These are phyloP conservation scores for Tragelaphus scriptus DNA, from an alignment of 2,113 vertebrate genomes.

Conservation along the genomic window DNA sequence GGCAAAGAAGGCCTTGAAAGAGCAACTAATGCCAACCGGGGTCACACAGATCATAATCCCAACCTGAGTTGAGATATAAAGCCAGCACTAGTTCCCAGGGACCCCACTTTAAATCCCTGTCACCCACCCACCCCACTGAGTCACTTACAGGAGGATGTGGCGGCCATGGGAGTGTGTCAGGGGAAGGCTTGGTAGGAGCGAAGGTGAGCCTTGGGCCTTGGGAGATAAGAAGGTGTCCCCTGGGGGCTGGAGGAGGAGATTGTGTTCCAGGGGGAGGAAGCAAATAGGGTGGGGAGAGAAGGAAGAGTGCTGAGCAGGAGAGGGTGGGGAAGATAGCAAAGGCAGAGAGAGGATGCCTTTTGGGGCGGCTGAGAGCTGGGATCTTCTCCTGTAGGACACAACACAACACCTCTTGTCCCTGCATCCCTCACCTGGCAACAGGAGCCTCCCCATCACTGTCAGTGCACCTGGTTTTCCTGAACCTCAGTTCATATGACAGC, in stretches of 20 bases:
- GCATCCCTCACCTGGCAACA: neutral
- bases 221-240: neutral
- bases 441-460: neutral
- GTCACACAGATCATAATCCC: neutral
- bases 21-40: neutral
- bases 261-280: neutral
- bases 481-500: neutral
- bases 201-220: neutral
- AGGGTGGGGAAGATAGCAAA: neutral
- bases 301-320: neutral
- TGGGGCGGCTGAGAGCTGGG: neutral
- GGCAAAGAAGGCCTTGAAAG: neutral
- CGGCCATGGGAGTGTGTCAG: accelerated
- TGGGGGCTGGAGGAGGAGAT: too few species aligned
- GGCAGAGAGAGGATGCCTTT: neutral
- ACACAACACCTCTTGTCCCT: accelerated
- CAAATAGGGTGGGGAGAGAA: neutral
- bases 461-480: accelerated
- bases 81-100: neutral
- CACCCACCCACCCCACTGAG: neutral
- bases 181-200: too few species aligned
- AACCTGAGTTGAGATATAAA: neutral
- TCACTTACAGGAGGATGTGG: neutral
- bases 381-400: neutral
- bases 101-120: neutral